phyloP scores from a whole-genome alignment of 2,888 invertebrate genomes.

The Cryptocephalus primarius region DNA sequence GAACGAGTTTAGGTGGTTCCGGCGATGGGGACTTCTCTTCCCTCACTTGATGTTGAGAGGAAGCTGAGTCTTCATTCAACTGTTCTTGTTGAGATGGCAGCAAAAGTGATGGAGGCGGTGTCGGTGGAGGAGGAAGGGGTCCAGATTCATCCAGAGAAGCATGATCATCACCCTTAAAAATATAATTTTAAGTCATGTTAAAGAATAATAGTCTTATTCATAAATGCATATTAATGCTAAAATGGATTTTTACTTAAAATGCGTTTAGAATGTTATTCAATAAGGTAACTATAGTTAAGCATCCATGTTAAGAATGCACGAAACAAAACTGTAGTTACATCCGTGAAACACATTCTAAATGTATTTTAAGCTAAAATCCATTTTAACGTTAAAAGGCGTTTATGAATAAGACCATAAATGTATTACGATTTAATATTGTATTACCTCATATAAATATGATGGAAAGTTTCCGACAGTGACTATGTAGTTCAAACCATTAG shows the following conservation, averaged over 20 bases:
- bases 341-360: no score
- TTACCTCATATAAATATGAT: constrained; percentile 13
- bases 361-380: no score
- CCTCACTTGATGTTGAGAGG: background rate
- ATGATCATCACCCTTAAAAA: constrained; percentile 9
- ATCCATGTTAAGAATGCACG: no score
- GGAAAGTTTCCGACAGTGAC: constrained; percentile 52
- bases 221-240: no score
- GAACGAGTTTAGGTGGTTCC: constrained; percentile 42
- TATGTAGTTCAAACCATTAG: constrained; percentile 67
- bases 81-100: background rate
- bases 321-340: no score
- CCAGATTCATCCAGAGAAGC: constrained; percentile 7
- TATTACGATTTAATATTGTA: background rate
- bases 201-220: no score
- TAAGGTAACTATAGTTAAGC: no score
- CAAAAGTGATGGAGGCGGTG: background rate
- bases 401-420: no score
- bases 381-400: no score
- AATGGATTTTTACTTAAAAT: no score
- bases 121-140: constrained; percentile 3
- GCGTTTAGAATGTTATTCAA: no score
- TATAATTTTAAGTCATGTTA: background rate
- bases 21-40: constrained; percentile 29
- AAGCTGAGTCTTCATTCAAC: constrained; percentile 1